Conservation (phyloP, 2,113 vertebrate species). For the Machaerirhynchus nigripectus region DNA sequence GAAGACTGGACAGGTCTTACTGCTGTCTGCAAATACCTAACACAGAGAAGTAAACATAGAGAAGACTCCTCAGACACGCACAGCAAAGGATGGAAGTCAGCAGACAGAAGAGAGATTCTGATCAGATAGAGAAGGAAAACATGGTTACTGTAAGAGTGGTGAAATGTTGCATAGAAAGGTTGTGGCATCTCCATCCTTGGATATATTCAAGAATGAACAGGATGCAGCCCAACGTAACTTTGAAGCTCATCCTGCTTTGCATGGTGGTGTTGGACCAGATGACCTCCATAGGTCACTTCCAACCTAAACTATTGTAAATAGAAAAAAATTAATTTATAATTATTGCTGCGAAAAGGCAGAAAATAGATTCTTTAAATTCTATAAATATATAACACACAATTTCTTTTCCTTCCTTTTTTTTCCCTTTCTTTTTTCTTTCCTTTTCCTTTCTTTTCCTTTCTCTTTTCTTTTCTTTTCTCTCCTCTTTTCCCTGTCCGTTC, state of each 20-base stretch:
- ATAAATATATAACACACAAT: not conserved
- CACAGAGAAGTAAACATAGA: no score
- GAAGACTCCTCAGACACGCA: not conserved
- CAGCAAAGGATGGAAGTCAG: not conserved
- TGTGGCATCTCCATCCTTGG: not conserved
- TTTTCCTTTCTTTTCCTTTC: not conserved
- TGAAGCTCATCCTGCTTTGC: not conserved
- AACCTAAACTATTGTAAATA: not conserved
- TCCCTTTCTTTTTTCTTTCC: not conserved
- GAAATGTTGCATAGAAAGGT: not conserved
- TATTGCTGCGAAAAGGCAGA: not conserved
- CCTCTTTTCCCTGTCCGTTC: not conserved
- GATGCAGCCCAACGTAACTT: accelerated
- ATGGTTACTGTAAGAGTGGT: accelerated
- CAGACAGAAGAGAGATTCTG: not conserved
- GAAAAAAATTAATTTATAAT: not conserved
- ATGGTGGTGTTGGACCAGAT: not conserved
- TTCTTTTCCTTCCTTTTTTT: not conserved
- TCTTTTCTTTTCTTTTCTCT: not conserved
- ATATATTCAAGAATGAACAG: not conserved
- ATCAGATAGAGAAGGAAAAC: not conserved
- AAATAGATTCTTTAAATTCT: not conserved
- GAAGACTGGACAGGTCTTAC: not conserved
- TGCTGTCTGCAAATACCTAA: not conserved
- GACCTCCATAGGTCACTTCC: not conserved